Percentiles rank a stretch among this genome's conserved stretches.
These are phyloP conservation scores for Hapalemur alaotrensis DNA, from an alignment of 2,797 vertebrate genomes.

Conservation along the genomic window DNA sequence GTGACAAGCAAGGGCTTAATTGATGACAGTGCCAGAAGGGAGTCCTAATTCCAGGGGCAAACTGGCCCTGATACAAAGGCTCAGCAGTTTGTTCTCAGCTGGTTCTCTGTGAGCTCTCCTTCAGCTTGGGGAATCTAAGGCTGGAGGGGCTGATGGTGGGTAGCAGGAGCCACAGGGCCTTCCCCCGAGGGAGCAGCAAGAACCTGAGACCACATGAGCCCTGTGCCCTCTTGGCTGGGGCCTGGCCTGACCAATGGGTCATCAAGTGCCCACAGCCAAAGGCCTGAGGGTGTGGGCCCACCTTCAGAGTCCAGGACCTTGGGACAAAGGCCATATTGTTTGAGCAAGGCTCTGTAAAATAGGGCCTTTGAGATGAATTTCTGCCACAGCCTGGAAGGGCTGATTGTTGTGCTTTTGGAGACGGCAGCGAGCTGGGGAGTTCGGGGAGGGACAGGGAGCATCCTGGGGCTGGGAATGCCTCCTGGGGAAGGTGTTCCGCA, in stretches of 20 bases:
- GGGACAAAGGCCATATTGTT: slow-evolving; percentile 23
- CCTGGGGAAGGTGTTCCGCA: not conserved
- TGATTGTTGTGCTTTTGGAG: not conserved
- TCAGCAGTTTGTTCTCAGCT: not conserved
- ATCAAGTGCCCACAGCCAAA: not conserved
- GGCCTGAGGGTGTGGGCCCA: not conserved
- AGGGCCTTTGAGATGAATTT: not conserved
- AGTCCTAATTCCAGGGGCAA: not conserved
- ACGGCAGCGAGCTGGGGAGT: not conserved
- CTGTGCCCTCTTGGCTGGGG: not conserved
- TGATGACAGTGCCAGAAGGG: not conserved
- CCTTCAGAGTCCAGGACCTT: not conserved
- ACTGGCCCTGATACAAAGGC: not conserved
- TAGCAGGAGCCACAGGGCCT: not conserved
- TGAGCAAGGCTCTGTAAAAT: not conserved
- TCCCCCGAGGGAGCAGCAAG: not conserved
- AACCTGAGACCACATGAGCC: not conserved
- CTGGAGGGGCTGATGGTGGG: not conserved
- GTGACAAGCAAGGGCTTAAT: not conserved
- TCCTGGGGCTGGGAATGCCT: not conserved
- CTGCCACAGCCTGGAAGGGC: not conserved
- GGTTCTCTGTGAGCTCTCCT: not conserved
- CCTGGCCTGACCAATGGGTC: not conserved
- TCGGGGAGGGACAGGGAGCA: not conserved
- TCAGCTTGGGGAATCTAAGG: not conserved